Conservation (phyloP, 1,140 invertebrate genomes). For the Camponotus vicinus region DNA sequence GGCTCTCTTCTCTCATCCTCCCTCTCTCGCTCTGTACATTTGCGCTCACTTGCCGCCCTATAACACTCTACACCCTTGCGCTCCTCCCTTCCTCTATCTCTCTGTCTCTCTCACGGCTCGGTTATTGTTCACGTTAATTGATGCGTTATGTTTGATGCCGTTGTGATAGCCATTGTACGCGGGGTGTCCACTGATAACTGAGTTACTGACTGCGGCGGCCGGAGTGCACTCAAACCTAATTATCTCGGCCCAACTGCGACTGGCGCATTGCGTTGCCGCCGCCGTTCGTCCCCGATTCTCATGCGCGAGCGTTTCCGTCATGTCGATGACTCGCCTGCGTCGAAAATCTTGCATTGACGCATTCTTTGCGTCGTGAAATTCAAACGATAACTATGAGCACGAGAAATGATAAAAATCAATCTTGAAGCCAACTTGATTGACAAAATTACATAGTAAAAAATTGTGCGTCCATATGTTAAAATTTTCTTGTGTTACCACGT, state of each 20-base stretch:
- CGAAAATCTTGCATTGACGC: slow-evolving; percentile 1
- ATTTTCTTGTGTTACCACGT: too few species aligned
- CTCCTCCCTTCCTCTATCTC: slow-evolving; percentile 51
- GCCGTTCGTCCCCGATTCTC: slow-evolving; percentile 60
- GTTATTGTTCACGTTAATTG: slow-evolving; percentile 87
- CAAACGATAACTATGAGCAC: not conserved
- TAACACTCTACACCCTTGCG: slow-evolving; percentile 53
- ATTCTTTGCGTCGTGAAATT: not conserved
- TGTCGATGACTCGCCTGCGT: slow-evolving; percentile 31
- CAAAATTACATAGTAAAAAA: not conserved
- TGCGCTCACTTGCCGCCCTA: slow-evolving; percentile 45
- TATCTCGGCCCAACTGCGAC: slow-evolving; percentile 86
- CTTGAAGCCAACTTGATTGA: not conserved
- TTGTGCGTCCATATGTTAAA: too few species aligned
- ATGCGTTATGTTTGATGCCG: slow-evolving; percentile 87
- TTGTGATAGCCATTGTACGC: slow-evolving; percentile 86
- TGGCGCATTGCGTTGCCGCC: slow-evolving; percentile 84
- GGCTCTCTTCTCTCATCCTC: slow-evolving; percentile 19
- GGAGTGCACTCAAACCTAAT: slow-evolving; percentile 87
- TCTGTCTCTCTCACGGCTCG: slow-evolving; percentile 69
- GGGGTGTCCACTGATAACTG: slow-evolving; percentile 86
- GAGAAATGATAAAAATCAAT: slow-evolving; percentile 16
- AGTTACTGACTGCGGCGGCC: slow-evolving; percentile 86
- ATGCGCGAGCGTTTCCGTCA: slow-evolving; percentile 47
- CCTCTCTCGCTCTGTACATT: slow-evolving; percentile 5